Percentiles rank a stretch among this genome's conserved stretches.
Conservation (phyloP, 2,888 invertebrate genomes). For the Thymelicus lineola region DNA sequence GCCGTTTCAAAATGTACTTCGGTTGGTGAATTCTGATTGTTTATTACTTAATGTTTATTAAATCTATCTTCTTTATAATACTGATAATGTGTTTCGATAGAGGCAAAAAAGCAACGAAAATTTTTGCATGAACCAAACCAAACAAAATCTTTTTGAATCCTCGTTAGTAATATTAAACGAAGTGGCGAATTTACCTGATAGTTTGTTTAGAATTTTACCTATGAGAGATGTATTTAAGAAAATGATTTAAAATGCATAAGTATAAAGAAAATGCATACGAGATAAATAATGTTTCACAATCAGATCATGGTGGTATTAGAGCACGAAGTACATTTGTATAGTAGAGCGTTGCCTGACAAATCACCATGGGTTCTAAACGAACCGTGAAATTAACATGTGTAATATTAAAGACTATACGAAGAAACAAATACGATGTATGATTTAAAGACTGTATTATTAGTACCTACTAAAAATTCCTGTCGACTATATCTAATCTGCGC, state of each 20-base stretch:
- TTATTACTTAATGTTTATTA: slow-evolving; percentile 6
- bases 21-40: not conserved
- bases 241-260: too few relatives aligned
- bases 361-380: not conserved
- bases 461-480: not conserved
- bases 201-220: too few relatives aligned
- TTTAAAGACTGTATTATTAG: not conserved
- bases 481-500: slow-evolving; percentile 24
- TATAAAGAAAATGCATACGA: too few relatives aligned
- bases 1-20: slow-evolving; percentile 10
- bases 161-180: too few relatives aligned
- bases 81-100: not conserved
- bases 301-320: not conserved
- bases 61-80: not conserved
- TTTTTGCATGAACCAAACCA: too few relatives aligned
- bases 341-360: too few relatives aligned
- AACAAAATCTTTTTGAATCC: too few relatives aligned
- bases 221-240: too few relatives aligned
- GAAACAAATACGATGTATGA: not conserved
- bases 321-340: not conserved
- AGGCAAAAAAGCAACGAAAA: too few relatives aligned
- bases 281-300: not conserved
- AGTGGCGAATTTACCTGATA: too few relatives aligned
- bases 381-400: slow-evolving; percentile 6
- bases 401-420: not conserved